Evolutionary conservation across 2,113 vertebrate species (phyloP).

Genomic region (Bagarius yarrelli): DNA sequence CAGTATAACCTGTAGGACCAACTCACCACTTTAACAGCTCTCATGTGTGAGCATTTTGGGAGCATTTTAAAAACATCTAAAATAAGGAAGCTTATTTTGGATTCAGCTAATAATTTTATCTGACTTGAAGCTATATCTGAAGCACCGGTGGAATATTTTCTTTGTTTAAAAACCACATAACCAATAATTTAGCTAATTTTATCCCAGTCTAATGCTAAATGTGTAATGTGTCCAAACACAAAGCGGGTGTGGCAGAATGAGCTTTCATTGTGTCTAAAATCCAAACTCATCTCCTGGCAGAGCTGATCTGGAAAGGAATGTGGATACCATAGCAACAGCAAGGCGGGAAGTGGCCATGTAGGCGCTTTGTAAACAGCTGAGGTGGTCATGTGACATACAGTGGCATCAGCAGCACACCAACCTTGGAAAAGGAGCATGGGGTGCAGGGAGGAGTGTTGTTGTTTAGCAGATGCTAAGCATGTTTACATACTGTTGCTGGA

Average conservation of each 20-base stretch:
- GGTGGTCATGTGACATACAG: constrained; percentile 53
- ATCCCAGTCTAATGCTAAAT: background rate
- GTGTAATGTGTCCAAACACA: constrained; percentile 11
- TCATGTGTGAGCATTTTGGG: background rate
- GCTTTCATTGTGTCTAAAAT: constrained; percentile 32
- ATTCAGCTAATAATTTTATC: background rate
- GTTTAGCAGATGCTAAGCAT: constrained; percentile 35
- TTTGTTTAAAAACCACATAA: background rate
- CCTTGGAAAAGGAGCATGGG: constrained; percentile 42
- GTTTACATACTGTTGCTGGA: constrained; percentile 36
- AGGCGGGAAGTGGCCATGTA: constrained; percentile 53
- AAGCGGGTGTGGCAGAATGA: constrained; percentile 2
- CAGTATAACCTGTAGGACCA: background rate
- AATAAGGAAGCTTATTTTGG: background rate
- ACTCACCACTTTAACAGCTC: background rate
- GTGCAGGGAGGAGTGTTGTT: background rate
- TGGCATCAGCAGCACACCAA: constrained; percentile 56
- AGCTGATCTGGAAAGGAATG: constrained; percentile 58
- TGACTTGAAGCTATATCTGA: background rate
- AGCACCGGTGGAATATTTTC: background rate
- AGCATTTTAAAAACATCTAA: background rate
- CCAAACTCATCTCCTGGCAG: constrained; percentile 28
- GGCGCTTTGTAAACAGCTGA: constrained; percentile 57
- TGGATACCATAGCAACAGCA: constrained; percentile 69
- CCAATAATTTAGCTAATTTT: constrained; percentile 3